phyloP scores from a whole-genome alignment of 2,888 invertebrate genomes.

The Clanis bilineata region DNA sequence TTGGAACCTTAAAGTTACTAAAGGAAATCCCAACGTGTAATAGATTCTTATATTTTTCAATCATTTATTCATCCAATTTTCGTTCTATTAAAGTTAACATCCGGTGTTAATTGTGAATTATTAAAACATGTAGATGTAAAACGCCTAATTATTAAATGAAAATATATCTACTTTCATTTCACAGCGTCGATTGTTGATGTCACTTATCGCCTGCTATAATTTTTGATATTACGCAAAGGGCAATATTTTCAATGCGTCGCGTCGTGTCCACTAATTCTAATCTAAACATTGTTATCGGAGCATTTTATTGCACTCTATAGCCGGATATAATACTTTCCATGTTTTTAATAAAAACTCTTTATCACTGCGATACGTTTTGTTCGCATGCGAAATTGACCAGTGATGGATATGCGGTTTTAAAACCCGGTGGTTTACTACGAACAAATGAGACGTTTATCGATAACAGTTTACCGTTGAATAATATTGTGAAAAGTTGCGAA shows the following conservation, averaged over 20 bases:
- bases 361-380: not conserved
- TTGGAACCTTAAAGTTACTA: too few species aligned
- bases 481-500: not conserved
- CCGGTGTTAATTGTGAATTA: too few species aligned
- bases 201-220: constrained; percentile 15
- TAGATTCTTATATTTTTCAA: too few species aligned
- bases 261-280: constrained; percentile 5
- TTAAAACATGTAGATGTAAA: too few species aligned
- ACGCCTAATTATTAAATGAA: not conserved
- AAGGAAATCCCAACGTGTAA: too few species aligned
- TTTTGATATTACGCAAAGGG: constrained; percentile 17
- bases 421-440: not conserved
- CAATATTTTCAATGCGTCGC: constrained; percentile 10
- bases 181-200: not conserved
- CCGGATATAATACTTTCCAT: constrained; percentile 8
- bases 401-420: not conserved
- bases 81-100: too few species aligned
- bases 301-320: constrained; percentile 15
- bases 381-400: not conserved
- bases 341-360: constrained; percentile 4
- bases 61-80: too few species aligned
- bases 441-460: not conserved
- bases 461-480: not conserved
- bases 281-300: constrained; percentile 16
- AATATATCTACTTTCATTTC: not conserved